A percentile compares a stretch with the other conserved stretches of the same genome.
phyloP scores from a whole-genome alignment of 2,113 vertebrate genomes.

The Mastomys natalensis region DNA sequence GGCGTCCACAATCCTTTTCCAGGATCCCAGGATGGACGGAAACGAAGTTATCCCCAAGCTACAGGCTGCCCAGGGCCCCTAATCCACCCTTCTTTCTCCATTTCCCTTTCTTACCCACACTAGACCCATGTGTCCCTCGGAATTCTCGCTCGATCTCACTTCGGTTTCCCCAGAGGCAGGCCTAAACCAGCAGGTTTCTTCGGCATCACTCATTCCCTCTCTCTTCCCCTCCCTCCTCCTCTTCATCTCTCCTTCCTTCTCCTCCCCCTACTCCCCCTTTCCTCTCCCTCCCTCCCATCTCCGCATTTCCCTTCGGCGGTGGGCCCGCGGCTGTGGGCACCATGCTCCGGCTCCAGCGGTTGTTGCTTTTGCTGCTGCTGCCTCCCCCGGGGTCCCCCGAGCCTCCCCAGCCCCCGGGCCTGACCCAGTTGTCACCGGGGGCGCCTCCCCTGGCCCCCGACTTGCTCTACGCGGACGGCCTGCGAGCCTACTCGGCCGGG shows the following conservation, averaged over 20 bases:
- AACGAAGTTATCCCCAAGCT: neutral
- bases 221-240: neutral
- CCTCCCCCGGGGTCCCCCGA: constrained; percentile 64
- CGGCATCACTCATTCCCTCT: neutral
- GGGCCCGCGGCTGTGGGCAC: neutral
- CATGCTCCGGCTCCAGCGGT: constrained; percentile 72
- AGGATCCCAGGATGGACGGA: neutral
- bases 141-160: neutral
- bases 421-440: constrained; percentile 57
- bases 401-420: constrained; percentile 66
- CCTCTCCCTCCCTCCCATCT: constrained; percentile 30
- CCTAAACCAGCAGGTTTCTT: neutral
- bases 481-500: constrained; percentile 90
- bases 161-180: neutral
- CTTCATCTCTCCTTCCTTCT: constrained; percentile 19
- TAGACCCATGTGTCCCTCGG: neutral
- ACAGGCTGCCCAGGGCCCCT: neutral
- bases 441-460: constrained; percentile 87
- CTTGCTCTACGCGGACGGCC: constrained; percentile 92
- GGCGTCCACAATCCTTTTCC: neutral
- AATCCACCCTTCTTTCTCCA: neutral
- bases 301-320: neutral
- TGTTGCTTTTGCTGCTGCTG: constrained; percentile 64
- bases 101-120: neutral
- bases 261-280: neutral